phyloP scores from a whole-genome alignment of 2,797 vertebrate species.

The Danio tinwini region DNA sequence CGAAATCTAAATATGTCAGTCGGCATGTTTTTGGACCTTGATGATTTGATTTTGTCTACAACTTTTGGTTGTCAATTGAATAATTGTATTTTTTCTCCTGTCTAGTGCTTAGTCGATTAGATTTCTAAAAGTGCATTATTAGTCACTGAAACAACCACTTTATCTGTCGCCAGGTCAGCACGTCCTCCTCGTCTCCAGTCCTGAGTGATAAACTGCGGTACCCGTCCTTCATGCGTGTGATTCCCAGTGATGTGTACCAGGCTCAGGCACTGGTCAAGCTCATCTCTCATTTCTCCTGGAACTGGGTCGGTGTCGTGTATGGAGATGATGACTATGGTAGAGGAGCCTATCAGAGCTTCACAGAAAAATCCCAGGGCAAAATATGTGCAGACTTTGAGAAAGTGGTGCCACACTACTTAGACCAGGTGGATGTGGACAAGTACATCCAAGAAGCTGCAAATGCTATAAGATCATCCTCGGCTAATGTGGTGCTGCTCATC shows the following conservation, averaged over 20 bases:
- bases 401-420: slow-evolving; percentile 55
- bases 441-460: slow-evolving; percentile 41
- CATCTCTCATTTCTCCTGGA: slow-evolving; percentile 67
- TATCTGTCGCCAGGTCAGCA: slow-evolving; percentile 60
- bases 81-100: no score
- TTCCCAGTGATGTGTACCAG: slow-evolving; percentile 64
- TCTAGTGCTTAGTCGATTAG: no score
- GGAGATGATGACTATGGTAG: slow-evolving; percentile 84
- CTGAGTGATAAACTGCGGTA: slow-evolving; percentile 65
- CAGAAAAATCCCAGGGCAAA: slow-evolving; percentile 67
- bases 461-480: slow-evolving; percentile 46
- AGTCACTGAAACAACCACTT: neutral
- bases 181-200: slow-evolving; percentile 56
- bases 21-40: neutral
- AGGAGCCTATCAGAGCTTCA: slow-evolving; percentile 76
- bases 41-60: neutral
- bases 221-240: slow-evolving; percentile 63
- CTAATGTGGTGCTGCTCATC: slow-evolving; percentile 59
- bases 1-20: no score
- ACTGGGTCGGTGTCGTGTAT: slow-evolving; percentile 84
- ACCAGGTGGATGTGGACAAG: neutral
- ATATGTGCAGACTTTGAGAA: slow-evolving; percentile 60
- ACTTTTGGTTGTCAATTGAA: no score
- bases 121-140: no score
- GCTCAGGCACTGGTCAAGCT: slow-evolving; percentile 60